Base-by-base conservation (phyloP, 2,888 invertebrate genomes). In the Matsumyia berberina region DNA sequence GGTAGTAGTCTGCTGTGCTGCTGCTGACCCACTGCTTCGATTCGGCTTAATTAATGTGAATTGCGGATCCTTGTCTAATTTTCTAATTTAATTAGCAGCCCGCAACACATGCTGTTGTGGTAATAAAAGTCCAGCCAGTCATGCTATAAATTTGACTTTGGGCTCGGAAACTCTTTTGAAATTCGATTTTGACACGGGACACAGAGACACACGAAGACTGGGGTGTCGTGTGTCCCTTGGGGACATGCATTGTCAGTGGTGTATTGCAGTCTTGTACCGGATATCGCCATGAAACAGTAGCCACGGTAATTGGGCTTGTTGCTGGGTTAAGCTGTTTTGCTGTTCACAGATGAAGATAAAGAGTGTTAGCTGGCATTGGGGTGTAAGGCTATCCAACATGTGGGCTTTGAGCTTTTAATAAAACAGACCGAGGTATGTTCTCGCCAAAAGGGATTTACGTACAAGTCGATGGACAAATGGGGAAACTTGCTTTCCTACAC, bases 161-260 rank as follows among this genome's bases (percentile, higher is more conserved):
- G 62, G 35, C 24, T 62, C 12, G 33, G 57, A 62, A 76, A 51
- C 64, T 46, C 72, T 62, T 78, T 72, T 64, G 66, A 67, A 82
- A 67, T 82, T 67, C 72, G 62, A 69, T 67, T 82, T 57, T 67
- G 39, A 57, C 83, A 83, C 79, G 83, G 24, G n/a, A n/a, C n/a
- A n/a, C n/a, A 73, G 69, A 46, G 49, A 58, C 51, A 33, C 66
- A 78, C 55, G 39, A 57, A 12, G 15, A 24, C 31, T 31, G 35
- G 55, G 33, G 24, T 42, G n/a, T 51, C 29, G 15, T 46, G 9
- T 44, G 37, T 17, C 42, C 66, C 67, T 17, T 24, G 37, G 51
- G 35, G 58, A 66, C 42, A 58, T 79, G 35, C 39, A 15, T 57
- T 51, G 39, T 17, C 35, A 35, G 17, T 31, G 64, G 39, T 37